Base-by-base conservation (phyloP, 2,797 vertebrate genomes). In the Poeciliopsis gracilis region DNA sequence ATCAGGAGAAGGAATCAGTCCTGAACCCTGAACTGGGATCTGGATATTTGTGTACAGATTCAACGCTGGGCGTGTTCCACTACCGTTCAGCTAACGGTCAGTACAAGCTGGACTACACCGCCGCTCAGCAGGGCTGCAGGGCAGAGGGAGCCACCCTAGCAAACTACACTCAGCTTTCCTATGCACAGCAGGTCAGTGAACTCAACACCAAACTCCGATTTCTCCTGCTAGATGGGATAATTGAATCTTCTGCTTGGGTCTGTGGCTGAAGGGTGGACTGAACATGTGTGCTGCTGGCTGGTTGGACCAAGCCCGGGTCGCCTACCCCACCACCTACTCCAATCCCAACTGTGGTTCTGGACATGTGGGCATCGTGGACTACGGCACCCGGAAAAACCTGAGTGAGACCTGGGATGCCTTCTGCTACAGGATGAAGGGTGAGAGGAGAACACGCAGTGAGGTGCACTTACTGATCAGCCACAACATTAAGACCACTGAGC, bases 381-480 rank as follows among this genome's bases (percentile, higher is more conserved):
- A 99, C 0, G 97, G 98, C 0, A 46, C 16, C 13, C 96, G 97
- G 77, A 86, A 45, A 74, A 97, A 97, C 82, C 87, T 95, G 82
- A 96, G 94, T 0, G 97, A 98, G 92, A 96, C 86, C n/a, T 99
- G 97, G 97, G 97, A 99, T 33, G 92, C 94, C 43, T 99, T 97
- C 96, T 99, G 98, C 93, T 98, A 97, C 91, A 91, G 97, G 84
- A 92, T 97, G 88, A 97, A 97, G 92, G 97, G 98, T 98, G 91
- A 94, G 72, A 71, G 72, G 76, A 57, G 3, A 20, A 36, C 28
- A 20, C 4, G n/a, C 11, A 57, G 36, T 25, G 25, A 10, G 49
- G 13, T 41, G 72, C 20, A 25, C 13, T 1, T 20, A 75, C 1
- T 11, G 41, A 30, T 6, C 33, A 38, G 20, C 20, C 20, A 25